These are phyloP conservation scores for Burhinus bistriatus DNA, from an alignment of 2,113 vertebrate genomes.

Conservation along the genomic window DNA sequence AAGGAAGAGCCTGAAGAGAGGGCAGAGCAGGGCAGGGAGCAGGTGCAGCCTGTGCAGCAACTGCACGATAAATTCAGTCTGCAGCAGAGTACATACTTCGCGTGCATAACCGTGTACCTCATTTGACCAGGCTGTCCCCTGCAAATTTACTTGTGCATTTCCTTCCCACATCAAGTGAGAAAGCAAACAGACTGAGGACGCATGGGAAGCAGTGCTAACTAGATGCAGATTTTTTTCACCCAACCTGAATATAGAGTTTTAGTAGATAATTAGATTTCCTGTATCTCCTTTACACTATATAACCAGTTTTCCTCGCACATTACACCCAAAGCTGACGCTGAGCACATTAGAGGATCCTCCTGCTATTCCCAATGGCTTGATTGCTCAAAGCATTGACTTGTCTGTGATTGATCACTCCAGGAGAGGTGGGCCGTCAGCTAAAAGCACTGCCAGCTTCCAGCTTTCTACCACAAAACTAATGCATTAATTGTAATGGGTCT, in stretches of 20 bases:
- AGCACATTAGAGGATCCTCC: not conserved
- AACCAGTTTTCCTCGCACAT: not conserved
- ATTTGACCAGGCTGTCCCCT: not conserved
- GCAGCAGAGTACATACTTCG: not conserved
- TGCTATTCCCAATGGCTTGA: not conserved
- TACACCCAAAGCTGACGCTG: not conserved
- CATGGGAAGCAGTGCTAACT: not conserved
- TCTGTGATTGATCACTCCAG: not conserved
- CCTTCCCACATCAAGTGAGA: not conserved
- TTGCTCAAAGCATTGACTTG: not conserved
- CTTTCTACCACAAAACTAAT: not conserved
- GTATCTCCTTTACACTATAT: not conserved
- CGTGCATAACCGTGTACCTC: not conserved
- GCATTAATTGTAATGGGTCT: not conserved
- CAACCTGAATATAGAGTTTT: not conserved
- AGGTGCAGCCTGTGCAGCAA: conserved; percentile 28
- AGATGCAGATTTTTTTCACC: not conserved
- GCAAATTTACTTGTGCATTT: not conserved
- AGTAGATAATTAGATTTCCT: not conserved
- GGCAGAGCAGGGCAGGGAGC: conserved; percentile 27
- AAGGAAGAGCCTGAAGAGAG: not conserved
- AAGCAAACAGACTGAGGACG: accelerated
- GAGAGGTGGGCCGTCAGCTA: not conserved
- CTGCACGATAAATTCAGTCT: not conserved
- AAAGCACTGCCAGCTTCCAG: not conserved